Evolutionary conservation across 1,140 invertebrate species (phyloP), one percentile per base, ranked within the genome.

Genomic region (Heliconius himera): DNA sequence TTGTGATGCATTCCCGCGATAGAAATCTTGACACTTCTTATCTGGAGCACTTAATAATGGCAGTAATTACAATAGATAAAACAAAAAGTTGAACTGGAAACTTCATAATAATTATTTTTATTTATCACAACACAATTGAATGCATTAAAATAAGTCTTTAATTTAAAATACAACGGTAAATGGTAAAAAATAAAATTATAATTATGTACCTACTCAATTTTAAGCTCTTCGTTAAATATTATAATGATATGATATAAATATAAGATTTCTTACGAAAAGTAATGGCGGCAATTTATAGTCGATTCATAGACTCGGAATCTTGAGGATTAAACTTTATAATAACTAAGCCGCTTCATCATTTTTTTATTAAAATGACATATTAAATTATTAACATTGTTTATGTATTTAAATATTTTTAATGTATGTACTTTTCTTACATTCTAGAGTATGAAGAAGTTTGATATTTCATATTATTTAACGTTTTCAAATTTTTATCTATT

Each of bases 61-160:
- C 26, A 74, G 60, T 76, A 66, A 66, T 66, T 46, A 80, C 79
- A 80, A 77, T 80, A 73, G 70, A 29, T 16, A 51, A 80, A 49
- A 73, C 51, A 80, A 77, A 80, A 73, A 16, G 38, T 51, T 76
- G n/a, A 3, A 3, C 38, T 70, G 79, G 74, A 80, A 80, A 73
- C 70, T 74, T 70, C 20, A 66, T 13, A n/a, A 66, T 66, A 66
- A 66, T 66, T 29, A 9, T 11, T n/a, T 20, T 22, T 56, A 9
- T 22, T 56, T 56, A 22, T 8, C 8, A 22, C 9, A 22, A 9
- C 3, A 22, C n/a, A 22, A 66, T 66, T 16, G 1, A 26, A 66
- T 29, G 5, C 60, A 66, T 66, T 5, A 66, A 29, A 56, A 66
- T 60, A 29, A 26, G 1, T 66, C 60, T 56, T 22, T 56, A 13